Conservation (phyloP, 92 coral and sea anemone genomes). For the Phenganax marumi region DNA sequence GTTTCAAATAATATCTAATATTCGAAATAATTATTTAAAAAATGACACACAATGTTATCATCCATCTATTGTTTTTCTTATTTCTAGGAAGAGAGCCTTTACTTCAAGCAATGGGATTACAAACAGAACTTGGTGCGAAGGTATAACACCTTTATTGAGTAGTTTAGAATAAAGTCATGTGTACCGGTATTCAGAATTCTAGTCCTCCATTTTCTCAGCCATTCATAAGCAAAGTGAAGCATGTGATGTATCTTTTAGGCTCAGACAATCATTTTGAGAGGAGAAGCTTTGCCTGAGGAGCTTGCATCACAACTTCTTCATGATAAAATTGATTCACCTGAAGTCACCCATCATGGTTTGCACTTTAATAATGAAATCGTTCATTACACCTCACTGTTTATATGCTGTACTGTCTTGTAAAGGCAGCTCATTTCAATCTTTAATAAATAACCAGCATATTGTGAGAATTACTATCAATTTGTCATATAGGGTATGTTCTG, state of each 20-base stretch:
- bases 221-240: neutral
- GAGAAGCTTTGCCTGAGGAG: conserved; percentile 97
- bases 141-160: conserved; percentile 28
- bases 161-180: too few relatives aligned
- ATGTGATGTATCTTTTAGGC: conserved; percentile 48
- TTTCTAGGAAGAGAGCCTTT: conserved; percentile 76
- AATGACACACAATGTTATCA: neutral
- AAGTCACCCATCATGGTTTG: conserved; percentile 88
- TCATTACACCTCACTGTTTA: too few relatives aligned
- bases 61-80: neutral
- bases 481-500: conserved; percentile 78
- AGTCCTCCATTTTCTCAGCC: neutral
- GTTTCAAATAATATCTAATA: too few relatives aligned
- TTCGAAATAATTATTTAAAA: neutral
- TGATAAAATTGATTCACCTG: conserved; percentile 86
- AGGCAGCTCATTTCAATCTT: neutral
- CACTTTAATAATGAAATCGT: neutral
- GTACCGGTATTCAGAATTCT: too few relatives aligned
- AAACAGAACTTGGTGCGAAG: conserved; percentile 85
- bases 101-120: conserved; percentile 86
- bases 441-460: neutral
- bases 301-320: conserved; percentile 75
- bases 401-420: too few relatives aligned
- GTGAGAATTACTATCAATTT: neutral
- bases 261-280: conserved; percentile 80